phyloP scores from a whole-genome alignment of 2,888 invertebrate genomes.

The Parnassius mnemosyne region DNA sequence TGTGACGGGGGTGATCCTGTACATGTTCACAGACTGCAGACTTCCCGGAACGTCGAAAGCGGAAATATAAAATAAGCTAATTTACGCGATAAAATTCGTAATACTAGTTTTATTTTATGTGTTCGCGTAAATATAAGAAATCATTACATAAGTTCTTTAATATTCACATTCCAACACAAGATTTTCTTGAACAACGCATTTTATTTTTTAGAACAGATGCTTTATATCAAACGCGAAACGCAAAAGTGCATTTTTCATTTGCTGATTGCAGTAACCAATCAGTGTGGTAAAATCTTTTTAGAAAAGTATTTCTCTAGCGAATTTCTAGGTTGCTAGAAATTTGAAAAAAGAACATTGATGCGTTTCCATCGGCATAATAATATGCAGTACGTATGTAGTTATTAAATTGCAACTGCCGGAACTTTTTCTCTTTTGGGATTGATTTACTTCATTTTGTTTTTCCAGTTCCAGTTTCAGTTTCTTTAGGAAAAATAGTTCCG shows the following conservation, averaged over 20 bases:
- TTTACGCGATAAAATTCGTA: too few species aligned
- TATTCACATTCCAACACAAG: background rate
- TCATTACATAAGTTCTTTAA: too few species aligned
- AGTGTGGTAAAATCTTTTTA: conserved; percentile 53
- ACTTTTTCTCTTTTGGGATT: conserved; percentile 4
- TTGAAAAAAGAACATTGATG: conserved; percentile 36
- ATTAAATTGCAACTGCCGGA: conserved; percentile 23
- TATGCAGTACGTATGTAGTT: background rate
- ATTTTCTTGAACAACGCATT: conserved; percentile 20
- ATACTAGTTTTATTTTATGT: too few species aligned
- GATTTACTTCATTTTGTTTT: conserved; percentile 6
- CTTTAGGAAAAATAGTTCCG: background rate
- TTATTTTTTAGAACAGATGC: conserved; percentile 20
- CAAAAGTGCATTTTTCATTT: conserved; percentile 61
- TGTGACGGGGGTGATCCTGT: too few species aligned
- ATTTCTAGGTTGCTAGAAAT: conserved; percentile 38
- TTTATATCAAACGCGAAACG: conserved; percentile 41
- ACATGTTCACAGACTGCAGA: too few species aligned
- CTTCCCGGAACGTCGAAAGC: too few species aligned
- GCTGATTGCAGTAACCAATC: conserved; percentile 42
- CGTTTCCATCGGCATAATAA: conserved; percentile 20
- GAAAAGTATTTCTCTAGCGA: conserved; percentile 60
- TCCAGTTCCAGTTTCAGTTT: background rate
- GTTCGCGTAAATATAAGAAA: too few species aligned
- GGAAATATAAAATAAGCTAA: too few species aligned